Conservation (phyloP, 2,888 invertebrate species). For the Parnassius mnemosyne region DNA sequence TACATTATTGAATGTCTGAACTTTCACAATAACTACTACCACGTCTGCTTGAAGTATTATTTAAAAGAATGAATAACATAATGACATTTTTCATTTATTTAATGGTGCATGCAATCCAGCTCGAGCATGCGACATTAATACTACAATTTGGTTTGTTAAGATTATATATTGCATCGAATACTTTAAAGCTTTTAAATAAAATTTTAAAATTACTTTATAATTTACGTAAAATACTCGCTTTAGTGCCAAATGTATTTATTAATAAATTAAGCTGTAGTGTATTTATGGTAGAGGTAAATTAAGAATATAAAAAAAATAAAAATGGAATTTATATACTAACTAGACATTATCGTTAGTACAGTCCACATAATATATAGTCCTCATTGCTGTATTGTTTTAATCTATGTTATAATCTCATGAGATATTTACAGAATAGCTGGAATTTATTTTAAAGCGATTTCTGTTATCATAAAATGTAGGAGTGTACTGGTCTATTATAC, state of each 20-base stretch:
- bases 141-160: neutral
- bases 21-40: neutral
- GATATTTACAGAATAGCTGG: conserved; percentile 41
- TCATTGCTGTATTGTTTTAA: conserved; percentile 17
- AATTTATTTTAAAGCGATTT: conserved; percentile 47
- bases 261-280: conserved; percentile 17
- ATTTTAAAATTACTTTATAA: neutral
- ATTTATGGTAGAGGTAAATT: conserved; percentile 16
- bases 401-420: conserved; percentile 20
- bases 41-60: neutral
- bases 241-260: conserved; percentile 36
- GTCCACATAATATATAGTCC: neutral
- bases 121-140: conserved; percentile 14
- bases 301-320: conserved; percentile 21
- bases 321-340: conserved; percentile 18
- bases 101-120: conserved; percentile 19
- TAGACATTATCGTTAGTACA: conserved; percentile 24
- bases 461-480: conserved; percentile 59
- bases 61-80: neutral
- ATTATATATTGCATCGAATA: conserved; percentile 20
- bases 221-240: conserved; percentile 16
- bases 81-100: conserved; percentile 1
- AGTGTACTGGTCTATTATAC: conserved; percentile 56
- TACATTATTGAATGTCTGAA: neutral
- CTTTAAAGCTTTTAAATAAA: neutral